Conservation (phyloP, 2,797 vertebrate genomes). For the Parambassis ranga region DNA sequence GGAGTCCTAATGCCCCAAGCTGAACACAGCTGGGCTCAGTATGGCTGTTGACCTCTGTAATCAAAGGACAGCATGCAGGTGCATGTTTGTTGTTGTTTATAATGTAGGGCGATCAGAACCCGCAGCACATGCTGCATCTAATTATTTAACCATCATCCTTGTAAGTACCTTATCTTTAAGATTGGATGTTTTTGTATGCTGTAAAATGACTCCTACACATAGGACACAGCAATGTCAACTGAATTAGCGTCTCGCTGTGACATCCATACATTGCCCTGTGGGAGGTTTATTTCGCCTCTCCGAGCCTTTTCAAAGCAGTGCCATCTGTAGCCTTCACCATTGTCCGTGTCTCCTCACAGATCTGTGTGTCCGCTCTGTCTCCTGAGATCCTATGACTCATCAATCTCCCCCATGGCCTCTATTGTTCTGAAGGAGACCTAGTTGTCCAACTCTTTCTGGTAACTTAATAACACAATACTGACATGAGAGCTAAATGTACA, state of each 20-base stretch:
- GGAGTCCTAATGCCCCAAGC: neutral
- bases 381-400: slow-evolving; percentile 67
- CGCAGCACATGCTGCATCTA: neutral
- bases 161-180: neutral
- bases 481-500: no score
- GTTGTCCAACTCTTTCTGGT: slow-evolving; percentile 37
- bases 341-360: slow-evolving; percentile 46
- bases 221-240: slow-evolving; percentile 30
- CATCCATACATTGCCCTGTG: slow-evolving; percentile 49
- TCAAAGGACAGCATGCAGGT: neutral
- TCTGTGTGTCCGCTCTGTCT: slow-evolving; percentile 47
- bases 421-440: slow-evolving; percentile 41
- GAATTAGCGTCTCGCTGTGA: slow-evolving; percentile 39
- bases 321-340: slow-evolving; percentile 44
- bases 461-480: slow-evolving; percentile 44
- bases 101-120: neutral
- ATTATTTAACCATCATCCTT: neutral
- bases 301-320: slow-evolving; percentile 30
- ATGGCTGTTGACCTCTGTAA: slow-evolving; percentile 1
- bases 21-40: slow-evolving; percentile 7
- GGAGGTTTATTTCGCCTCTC: slow-evolving; percentile 26
- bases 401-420: slow-evolving; percentile 50
- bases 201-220: slow-evolving; percentile 21
- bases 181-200: slow-evolving; percentile 5
- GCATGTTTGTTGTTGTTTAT: neutral